phyloP scores from a whole-genome alignment of 1,140 invertebrate genomes.

The Cotesia glomerata region DNA sequence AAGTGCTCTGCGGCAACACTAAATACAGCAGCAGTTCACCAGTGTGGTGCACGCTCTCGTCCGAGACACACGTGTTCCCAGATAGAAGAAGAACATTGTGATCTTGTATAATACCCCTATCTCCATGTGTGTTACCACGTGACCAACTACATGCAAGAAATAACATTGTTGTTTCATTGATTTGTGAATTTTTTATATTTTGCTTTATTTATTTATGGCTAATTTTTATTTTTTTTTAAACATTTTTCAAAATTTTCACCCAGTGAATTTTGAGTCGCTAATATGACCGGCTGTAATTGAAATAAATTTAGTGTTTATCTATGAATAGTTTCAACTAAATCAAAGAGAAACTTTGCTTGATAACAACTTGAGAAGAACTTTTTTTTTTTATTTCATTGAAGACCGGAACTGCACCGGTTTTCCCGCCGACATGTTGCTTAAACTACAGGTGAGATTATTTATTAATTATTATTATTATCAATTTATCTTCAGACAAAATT shows the following conservation, averaged over 20 bases:
- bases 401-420: slow-evolving; percentile 5
- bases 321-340: not conserved
- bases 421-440: not conserved
- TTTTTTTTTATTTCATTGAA: not conserved
- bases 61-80: slow-evolving; percentile 13
- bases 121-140: slow-evolving; percentile 18
- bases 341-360: not conserved
- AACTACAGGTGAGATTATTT: not conserved
- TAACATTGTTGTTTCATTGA: no score
- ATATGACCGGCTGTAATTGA: no score
- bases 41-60: slow-evolving; percentile 23
- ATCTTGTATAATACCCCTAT: not conserved
- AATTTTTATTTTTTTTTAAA: not conserved
- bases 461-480: no score
- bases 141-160: not conserved
- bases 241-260: not conserved
- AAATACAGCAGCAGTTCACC: slow-evolving; percentile 17
- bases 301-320: no score
- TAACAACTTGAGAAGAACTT: not conserved
- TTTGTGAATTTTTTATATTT: not conserved
- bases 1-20: slow-evolving; percentile 9
- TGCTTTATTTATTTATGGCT: not conserved
- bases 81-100: not conserved
- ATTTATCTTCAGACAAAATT: no score
- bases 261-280: no score